Evolutionary conservation across 2,113 vertebrate species (phyloP).

Genomic region (Erpornis zantholeuca): DNA sequence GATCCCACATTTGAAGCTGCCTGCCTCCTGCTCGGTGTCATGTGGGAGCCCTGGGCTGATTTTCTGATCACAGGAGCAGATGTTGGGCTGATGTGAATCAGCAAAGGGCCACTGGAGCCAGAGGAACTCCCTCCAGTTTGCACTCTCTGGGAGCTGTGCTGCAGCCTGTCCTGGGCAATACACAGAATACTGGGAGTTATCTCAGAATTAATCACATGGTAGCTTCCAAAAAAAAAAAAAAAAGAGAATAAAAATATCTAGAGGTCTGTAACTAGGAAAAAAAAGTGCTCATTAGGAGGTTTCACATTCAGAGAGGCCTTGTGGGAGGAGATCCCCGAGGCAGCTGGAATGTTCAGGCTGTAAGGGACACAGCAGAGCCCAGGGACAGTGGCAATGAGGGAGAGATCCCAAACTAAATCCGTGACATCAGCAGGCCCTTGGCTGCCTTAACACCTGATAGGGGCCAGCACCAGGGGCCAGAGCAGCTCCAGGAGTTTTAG

Average conservation of each 20-base stretch:
- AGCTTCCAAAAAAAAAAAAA: neutral
- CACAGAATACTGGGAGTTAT: neutral
- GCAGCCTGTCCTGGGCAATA: neutral
- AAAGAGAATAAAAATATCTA: neutral
- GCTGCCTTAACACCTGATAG: neutral
- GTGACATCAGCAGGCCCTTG: neutral
- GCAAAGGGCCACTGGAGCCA: neutral
- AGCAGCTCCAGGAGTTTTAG: neutral
- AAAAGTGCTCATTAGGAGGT: neutral
- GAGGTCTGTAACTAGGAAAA: neutral
- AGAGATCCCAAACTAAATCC: neutral
- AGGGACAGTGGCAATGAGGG: neutral
- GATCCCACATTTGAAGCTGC: neutral
- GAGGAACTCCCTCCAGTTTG: neutral
- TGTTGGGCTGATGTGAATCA: conserved; percentile 19
- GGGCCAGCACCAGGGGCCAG: neutral
- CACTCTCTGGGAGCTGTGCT: neutral
- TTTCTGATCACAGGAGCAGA: neutral
- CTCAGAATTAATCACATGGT: neutral
- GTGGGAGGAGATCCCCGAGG: neutral
- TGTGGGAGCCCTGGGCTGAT: neutral
- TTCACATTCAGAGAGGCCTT: neutral
- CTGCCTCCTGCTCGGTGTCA: neutral
- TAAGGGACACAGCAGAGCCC: neutral
- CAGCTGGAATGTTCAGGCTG: neutral